Conservation (phyloP, 2,888 invertebrate genomes). For the Hydraecia micacea region DNA sequence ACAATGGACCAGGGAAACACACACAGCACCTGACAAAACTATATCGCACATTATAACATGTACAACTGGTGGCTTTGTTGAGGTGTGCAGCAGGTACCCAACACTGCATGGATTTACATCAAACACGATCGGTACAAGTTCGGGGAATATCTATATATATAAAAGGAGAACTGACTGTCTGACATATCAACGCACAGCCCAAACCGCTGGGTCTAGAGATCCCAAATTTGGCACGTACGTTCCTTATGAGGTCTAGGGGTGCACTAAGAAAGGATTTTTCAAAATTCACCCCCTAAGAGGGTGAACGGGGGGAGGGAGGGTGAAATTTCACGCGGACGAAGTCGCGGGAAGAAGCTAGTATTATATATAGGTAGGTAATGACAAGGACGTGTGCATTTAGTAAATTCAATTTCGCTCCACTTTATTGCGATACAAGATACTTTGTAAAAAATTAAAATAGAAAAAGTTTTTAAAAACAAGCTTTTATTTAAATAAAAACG, state of each 20-base stretch:
- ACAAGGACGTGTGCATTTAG: not conserved
- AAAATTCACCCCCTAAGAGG: no score
- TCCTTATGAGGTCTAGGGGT: no score
- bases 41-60: constrained; percentile 26
- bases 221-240: no score
- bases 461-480: no score
- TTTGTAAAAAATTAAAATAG: not conserved
- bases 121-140: not conserved
- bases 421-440: not conserved
- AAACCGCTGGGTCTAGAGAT: no score
- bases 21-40: constrained; percentile 56
- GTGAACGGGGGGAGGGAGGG: no score
- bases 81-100: not conserved
- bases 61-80: constrained; percentile 11
- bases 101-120: not conserved
- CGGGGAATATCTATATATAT: not conserved
- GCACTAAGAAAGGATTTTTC: no score
- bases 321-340: no score
- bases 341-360: no score
- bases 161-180: no score
- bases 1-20: constrained; percentile 46
- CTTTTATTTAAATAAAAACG: no score
- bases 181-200: no score
- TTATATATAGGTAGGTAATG: not conserved
- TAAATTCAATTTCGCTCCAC: not conserved